These are phyloP conservation scores for Notodonta ziczac DNA, from an alignment of 2,888 invertebrate genomes.

Conservation along the genomic window DNA sequence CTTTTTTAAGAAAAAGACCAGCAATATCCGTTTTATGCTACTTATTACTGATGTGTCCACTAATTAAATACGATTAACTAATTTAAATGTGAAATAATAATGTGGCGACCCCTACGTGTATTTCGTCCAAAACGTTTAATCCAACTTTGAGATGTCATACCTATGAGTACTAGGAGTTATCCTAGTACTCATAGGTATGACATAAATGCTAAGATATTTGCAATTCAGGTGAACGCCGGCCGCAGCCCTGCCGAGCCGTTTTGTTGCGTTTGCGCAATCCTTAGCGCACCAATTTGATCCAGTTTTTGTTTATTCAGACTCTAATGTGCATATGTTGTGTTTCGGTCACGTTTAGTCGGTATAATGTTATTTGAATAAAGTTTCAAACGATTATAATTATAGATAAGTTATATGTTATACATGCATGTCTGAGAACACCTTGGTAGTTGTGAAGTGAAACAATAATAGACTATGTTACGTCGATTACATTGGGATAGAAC, in stretches of 20 bases:
- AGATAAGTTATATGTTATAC: not conserved
- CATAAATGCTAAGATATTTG: constrained; percentile 7
- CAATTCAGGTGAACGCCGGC: constrained; percentile 4
- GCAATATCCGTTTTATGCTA: too few species aligned
- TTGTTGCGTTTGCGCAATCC: constrained; percentile 29
- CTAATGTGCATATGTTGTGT: constrained; percentile 29
- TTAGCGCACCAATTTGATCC: constrained; percentile 30
- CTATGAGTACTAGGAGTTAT: not conserved
- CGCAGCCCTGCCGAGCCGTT: constrained; percentile 28
- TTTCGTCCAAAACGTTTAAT: too few species aligned
- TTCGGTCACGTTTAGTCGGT: constrained; percentile 22
- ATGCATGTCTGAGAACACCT: not conserved
- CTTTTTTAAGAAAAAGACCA: too few species aligned
- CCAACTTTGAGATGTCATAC: too few species aligned
- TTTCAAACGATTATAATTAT: not conserved
- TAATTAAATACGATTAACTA: too few species aligned
- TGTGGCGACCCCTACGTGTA: too few species aligned
- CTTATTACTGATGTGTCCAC: too few species aligned
- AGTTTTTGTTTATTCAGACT: constrained; percentile 38
- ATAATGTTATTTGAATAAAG: constrained; percentile 11
- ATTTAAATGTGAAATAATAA: too few species aligned
- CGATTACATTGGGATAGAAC: too few species aligned
- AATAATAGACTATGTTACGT: too few species aligned
- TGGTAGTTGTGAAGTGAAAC: not conserved
- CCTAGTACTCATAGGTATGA: too few species aligned